These are phyloP conservation scores for Leucophenga maculata DNA, from an alignment of 2,888 invertebrate genomes.

Conservation along the genomic window DNA sequence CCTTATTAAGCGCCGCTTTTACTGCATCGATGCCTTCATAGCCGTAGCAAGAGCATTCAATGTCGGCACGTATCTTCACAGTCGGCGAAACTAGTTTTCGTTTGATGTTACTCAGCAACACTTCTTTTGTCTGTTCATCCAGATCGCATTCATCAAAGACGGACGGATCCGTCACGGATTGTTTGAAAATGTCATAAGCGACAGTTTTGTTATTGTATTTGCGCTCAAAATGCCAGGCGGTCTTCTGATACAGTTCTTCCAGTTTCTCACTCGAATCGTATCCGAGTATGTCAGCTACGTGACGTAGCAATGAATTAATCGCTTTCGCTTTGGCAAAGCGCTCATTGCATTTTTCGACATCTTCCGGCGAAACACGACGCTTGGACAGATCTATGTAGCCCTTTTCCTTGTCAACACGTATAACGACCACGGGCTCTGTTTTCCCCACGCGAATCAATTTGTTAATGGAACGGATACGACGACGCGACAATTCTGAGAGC, in stretches of 20 bases:
- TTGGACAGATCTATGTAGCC: constrained; percentile 99
- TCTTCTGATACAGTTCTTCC: constrained; percentile 94
- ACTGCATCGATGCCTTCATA: constrained; percentile 99
- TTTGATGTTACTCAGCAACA: constrained; percentile 93
- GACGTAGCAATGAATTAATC: constrained; percentile 96
- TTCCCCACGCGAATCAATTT: constrained; percentile 98
- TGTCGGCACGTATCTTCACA: constrained; percentile 94
- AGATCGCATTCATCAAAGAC: constrained; percentile 96
- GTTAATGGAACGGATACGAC: constrained; percentile 99
- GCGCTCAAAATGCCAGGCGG: constrained; percentile 98
- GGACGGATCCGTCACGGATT: constrained; percentile 94
- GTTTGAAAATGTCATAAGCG: constrained; percentile 98
- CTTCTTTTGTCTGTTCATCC: constrained; percentile 92
- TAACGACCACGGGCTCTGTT: constrained; percentile 99
- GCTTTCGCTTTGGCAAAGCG: constrained; percentile 98
- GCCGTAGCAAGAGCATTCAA: constrained; percentile 94
- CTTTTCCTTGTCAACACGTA: constrained; percentile 99
- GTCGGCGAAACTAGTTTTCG: constrained; percentile 96
- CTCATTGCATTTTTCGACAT: constrained; percentile 98
- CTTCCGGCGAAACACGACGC: constrained; percentile 97
- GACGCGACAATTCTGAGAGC: constrained; percentile 95
- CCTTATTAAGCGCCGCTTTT: constrained; percentile 90
- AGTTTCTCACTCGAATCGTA: constrained; percentile 93
- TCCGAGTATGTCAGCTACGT: constrained; percentile 94
- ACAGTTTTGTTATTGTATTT: constrained; percentile 96